Percentiles rank a stretch among this genome's conserved stretches.
phyloP scores from a whole-genome alignment of 2,797 vertebrate species.

The Borostomias antarcticus region DNA sequence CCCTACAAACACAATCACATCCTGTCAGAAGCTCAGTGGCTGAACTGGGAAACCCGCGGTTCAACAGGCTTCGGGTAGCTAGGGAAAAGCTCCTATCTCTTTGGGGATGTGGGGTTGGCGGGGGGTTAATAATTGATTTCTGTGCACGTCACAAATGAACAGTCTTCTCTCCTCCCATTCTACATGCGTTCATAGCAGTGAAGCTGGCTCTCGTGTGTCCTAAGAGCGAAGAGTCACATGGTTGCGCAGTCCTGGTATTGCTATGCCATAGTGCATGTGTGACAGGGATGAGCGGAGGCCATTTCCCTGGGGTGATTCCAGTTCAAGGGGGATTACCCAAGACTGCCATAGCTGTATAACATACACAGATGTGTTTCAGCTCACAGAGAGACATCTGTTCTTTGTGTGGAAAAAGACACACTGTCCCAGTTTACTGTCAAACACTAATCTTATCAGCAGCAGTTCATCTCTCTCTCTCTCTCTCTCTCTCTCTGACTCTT shows the following conservation, averaged over 20 bases:
- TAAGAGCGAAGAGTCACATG: conserved; percentile 30
- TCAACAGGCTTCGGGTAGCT: conserved; percentile 51
- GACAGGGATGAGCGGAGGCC: not conserved
- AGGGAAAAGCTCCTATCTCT: conserved; percentile 46
- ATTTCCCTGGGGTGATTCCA: not conserved
- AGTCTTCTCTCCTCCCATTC: conserved; percentile 23
- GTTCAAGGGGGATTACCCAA: not conserved
- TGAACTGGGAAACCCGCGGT: not conserved
- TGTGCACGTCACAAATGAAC: conserved; percentile 6
- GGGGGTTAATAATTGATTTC: conserved; percentile 60
- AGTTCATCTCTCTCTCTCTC: not conserved
- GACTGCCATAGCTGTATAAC: conserved; percentile 2
- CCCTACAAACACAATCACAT: not conserved
- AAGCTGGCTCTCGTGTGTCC: conserved; percentile 15
- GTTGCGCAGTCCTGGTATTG: conserved; percentile 6
- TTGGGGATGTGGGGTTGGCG: conserved; percentile 40
- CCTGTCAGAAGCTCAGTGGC: too few relatives aligned
- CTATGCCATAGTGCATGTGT: conserved; percentile 17
- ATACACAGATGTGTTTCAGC: conserved; percentile 15
- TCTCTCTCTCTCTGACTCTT: not conserved
- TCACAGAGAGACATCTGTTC: conserved; percentile 5
- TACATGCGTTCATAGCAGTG: conserved; percentile 6
- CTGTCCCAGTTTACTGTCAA: not conserved
- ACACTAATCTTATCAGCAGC: not conserved
- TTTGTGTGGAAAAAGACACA: conserved; percentile 1